phyloP scores from a whole-genome alignment of 2,113 vertebrate species.

The Puntigrus tetrazona region DNA sequence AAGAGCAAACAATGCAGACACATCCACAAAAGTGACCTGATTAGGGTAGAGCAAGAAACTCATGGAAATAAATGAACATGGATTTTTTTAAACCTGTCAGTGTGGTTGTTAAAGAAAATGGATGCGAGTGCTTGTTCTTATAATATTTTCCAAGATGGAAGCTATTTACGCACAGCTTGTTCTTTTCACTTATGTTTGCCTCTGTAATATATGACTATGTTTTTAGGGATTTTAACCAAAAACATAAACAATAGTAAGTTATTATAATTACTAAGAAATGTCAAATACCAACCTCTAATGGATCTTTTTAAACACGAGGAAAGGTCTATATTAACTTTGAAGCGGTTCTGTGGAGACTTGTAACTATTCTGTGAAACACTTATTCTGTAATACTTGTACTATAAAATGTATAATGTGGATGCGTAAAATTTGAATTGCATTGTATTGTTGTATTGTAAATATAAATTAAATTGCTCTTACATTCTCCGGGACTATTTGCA shows the following conservation, averaged over 20 bases:
- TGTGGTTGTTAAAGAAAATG: background rate
- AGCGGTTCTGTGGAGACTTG: background rate
- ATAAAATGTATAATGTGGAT: background rate
- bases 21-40: background rate
- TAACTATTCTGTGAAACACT: background rate
- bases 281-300: background rate
- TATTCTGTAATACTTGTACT: background rate
- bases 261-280: background rate
- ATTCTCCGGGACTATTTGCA: background rate
- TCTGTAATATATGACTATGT: background rate
- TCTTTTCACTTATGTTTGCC: background rate
- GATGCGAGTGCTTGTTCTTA: background rate
- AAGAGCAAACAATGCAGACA: background rate
- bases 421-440: too few relatives aligned
- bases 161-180: background rate
- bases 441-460: background rate
- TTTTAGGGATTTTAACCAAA: background rate
- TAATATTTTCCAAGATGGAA: background rate
- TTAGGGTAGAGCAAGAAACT: background rate
- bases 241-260: background rate
- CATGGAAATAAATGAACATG: constrained; percentile 2
- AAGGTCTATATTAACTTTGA: background rate
- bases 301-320: background rate
- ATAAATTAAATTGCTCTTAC: background rate
- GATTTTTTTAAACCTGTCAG: background rate